Evolutionary conservation across 2,888 invertebrate genomes (phyloP).

Genomic region (Agrotis ipsilon): DNA sequence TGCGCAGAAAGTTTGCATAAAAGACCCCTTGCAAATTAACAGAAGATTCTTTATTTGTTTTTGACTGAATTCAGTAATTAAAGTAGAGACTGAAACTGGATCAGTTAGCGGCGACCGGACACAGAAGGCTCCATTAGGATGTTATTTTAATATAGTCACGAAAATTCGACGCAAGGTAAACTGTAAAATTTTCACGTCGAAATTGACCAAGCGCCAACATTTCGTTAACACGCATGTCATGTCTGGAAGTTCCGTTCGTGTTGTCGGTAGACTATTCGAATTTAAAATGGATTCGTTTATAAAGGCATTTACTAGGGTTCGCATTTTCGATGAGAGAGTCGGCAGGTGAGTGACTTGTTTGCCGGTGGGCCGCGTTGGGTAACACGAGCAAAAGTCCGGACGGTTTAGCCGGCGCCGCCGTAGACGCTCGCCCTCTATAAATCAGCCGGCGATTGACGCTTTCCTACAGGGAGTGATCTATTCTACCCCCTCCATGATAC

Average conservation of each 20-base stretch:
- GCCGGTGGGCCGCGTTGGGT: slow-evolving; percentile 80
- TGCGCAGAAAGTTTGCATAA: slow-evolving; percentile 85
- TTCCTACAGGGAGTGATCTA: slow-evolving; percentile 91
- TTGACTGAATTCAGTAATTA: slow-evolving; percentile 72
- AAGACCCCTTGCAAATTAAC: slow-evolving; percentile 83
- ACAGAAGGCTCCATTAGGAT: slow-evolving; percentile 63
- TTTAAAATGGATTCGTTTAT: slow-evolving; percentile 90
- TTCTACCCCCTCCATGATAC: slow-evolving; percentile 87
- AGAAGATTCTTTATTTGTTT: slow-evolving; percentile 76
- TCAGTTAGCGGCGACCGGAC: slow-evolving; percentile 47
- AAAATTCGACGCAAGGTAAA: slow-evolving; percentile 73
- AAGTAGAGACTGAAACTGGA: slow-evolving; percentile 63
- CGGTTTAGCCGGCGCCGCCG: slow-evolving; percentile 87
- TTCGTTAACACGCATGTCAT: slow-evolving; percentile 89
- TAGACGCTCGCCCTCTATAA: slow-evolving; percentile 85
- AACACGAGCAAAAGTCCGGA: slow-evolving; percentile 87
- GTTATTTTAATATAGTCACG: slow-evolving; percentile 77
- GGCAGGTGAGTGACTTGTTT: slow-evolving; percentile 91
- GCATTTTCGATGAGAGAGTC: slow-evolving; percentile 88
- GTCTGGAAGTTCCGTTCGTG: slow-evolving; percentile 87
- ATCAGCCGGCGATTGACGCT: slow-evolving; percentile 90
- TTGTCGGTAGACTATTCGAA: slow-evolving; percentile 87
- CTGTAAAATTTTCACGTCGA: slow-evolving; percentile 77
- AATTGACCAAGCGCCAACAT: slow-evolving; percentile 86
- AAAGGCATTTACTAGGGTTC: slow-evolving; percentile 87